Conservation (phyloP, 2,113 vertebrate genomes). For the Sinocyclocheilus anshuiensis region DNA sequence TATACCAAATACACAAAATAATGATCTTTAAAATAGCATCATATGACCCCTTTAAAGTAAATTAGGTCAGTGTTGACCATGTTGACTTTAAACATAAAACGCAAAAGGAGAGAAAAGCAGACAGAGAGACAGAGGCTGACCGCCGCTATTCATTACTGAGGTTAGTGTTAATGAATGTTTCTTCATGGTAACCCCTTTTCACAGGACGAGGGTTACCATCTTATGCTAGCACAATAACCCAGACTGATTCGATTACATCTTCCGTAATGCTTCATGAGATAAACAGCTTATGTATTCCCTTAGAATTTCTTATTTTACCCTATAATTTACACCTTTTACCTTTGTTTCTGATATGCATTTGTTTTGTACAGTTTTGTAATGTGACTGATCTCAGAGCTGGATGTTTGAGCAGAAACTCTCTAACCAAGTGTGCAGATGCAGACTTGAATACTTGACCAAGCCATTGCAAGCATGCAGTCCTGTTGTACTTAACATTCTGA, state of each 20-base stretch:
- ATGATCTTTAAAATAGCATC: no score
- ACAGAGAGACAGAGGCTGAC: background rate
- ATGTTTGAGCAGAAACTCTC: background rate
- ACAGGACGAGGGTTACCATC: background rate
- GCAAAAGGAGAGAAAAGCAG: background rate
- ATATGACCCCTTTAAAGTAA: no score
- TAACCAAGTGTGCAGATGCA: background rate
- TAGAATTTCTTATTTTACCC: no score
- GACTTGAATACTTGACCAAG: background rate
- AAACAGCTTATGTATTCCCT: background rate
- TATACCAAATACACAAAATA: no score
- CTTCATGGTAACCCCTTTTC: no score
- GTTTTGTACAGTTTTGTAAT: background rate
- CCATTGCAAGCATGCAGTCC: no score
- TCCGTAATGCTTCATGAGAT: background rate
- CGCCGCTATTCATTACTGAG: background rate
- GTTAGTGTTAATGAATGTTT: background rate
- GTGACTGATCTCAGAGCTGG: background rate
- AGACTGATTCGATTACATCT: background rate
- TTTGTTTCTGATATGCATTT: background rate
- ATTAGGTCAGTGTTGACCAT: background rate
- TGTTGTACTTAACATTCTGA: background rate
- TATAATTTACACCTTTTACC: background rate
- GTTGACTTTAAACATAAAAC: slow-evolving; percentile 5
- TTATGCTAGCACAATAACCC: no score